Conservation (phyloP, 2,888 invertebrate species). For the Metalampra italica region DNA sequence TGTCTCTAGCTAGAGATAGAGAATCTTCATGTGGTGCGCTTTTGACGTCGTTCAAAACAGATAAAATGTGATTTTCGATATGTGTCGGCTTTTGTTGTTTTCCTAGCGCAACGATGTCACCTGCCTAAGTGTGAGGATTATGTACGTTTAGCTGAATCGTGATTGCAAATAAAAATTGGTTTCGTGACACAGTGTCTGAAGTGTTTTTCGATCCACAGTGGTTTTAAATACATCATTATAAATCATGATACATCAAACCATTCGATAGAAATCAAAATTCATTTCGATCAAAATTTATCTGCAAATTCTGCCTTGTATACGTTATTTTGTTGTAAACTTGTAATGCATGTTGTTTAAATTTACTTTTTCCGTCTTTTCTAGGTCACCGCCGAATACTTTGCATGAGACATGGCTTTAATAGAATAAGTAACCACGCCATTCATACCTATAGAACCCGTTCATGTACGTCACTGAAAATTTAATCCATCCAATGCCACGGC, state of each 20-base stretch:
- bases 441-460: conserved; percentile 53
- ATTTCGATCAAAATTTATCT: not conserved
- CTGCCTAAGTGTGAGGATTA: conserved; percentile 6
- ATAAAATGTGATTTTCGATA: conserved; percentile 16
- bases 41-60: conserved; percentile 37
- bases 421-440: conserved; percentile 55
- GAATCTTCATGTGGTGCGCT: conserved; percentile 34
- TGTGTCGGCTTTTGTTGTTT: conserved; percentile 2
- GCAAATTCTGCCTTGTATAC: not conserved
- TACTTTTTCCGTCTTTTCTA: conserved; percentile 51
- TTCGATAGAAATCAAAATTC: conserved; percentile 2
- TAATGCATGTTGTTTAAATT: conserved; percentile 8
- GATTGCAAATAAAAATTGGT: not conserved
- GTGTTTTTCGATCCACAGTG: not conserved
- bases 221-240: not conserved
- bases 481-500: conserved; percentile 10
- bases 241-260: conserved; percentile 1
- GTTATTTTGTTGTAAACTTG: not conserved
- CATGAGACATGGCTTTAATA: conserved; percentile 67
- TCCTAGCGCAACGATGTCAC: not conserved
- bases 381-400: conserved; percentile 60
- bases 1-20: conserved; percentile 42
- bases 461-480: conserved; percentile 49
- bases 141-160: not conserved
- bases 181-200: not conserved